A percentile compares a stretch with the other conserved stretches of the same genome.
Conservation (phyloP, 2,888 invertebrate genomes). For the Laothoe populi region DNA sequence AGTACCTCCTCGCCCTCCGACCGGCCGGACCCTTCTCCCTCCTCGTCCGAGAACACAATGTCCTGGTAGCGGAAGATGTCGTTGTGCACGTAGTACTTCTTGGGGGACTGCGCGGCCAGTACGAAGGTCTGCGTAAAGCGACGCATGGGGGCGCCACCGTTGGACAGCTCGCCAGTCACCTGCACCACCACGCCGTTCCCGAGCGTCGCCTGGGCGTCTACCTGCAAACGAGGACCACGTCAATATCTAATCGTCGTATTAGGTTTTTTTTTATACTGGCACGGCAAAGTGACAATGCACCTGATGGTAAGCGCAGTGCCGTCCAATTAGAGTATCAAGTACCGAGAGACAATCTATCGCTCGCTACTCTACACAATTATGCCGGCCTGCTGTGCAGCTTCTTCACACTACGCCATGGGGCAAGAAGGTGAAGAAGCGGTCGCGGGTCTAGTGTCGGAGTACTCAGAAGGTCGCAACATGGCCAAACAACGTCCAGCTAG, state of each 20-base stretch:
- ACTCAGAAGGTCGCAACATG: too few relatives aligned
- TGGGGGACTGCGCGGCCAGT: slow-evolving; percentile 96
- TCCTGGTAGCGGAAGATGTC: slow-evolving; percentile 99
- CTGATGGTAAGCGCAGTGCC: too few relatives aligned
- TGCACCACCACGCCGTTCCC: slow-evolving; percentile 98
- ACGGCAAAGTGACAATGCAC: too few relatives aligned
- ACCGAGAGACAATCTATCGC: too few relatives aligned
- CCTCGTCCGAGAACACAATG: slow-evolving; percentile 86
- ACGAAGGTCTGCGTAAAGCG: slow-evolving; percentile 99
- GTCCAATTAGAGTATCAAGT: too few relatives aligned
- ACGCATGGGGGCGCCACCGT: slow-evolving; percentile 98
- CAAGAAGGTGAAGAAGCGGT: too few relatives aligned
- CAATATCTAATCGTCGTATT: neutral
- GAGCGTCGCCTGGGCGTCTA: slow-evolving; percentile 97
- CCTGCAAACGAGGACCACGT: slow-evolving; percentile 65
- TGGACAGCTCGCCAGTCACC: slow-evolving; percentile 98
- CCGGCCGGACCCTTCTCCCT: slow-evolving; percentile 79
- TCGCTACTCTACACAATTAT: too few relatives aligned
- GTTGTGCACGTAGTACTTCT: slow-evolving; percentile 99
- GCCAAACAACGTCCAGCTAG: too few relatives aligned
- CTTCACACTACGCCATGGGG: too few relatives aligned
- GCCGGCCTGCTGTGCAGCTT: too few relatives aligned
- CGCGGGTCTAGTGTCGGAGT: too few relatives aligned
- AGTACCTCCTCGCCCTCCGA: slow-evolving; percentile 86
- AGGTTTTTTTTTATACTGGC: neutral